A percentile compares a stretch with the other conserved stretches of the same genome.
Evolutionary conservation across 2,888 invertebrate species (phyloP).

Genomic region (Cenopis cana): DNA sequence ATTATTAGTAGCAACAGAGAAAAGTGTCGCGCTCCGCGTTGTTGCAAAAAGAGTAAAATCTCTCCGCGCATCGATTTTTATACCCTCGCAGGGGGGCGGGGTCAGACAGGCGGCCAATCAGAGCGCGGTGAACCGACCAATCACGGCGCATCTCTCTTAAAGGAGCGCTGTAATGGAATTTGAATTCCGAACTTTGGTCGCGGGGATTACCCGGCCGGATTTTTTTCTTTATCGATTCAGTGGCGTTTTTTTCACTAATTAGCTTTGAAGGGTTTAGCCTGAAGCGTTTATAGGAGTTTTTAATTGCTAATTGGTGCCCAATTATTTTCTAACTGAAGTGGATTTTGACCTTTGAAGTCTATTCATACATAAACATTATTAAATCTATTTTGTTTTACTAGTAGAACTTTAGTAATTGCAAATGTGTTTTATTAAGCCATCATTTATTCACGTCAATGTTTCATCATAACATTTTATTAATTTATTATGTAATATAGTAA

Average conservation of each 20-base stretch:
- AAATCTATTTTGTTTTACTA: background rate
- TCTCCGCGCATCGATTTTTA: constrained; percentile 81
- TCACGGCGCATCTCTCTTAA: constrained; percentile 75
- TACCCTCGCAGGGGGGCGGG: constrained; percentile 78
- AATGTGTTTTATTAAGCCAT: too few species aligned
- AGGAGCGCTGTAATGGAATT: constrained; percentile 80
- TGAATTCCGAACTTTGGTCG: constrained; percentile 71
- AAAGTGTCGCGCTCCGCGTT: constrained; percentile 75
- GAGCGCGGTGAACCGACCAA: constrained; percentile 79
- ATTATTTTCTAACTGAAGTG: constrained; percentile 25
- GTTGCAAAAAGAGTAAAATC: constrained; percentile 72
- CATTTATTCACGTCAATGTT: too few species aligned
- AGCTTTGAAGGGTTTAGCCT: constrained; percentile 46
- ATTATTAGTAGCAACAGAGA: constrained; percentile 77
- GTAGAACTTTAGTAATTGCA: too few species aligned
- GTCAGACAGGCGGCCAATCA: constrained; percentile 77
- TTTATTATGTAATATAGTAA: too few species aligned
- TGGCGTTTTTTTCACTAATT: constrained; percentile 49
- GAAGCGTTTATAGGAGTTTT: constrained; percentile 43
- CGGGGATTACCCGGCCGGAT: constrained; percentile 71
- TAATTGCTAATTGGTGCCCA: constrained; percentile 32
- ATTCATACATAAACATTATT: background rate
- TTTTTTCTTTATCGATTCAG: constrained; percentile 63
- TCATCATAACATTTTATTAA: too few species aligned
- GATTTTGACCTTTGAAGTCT: constrained; percentile 19